Evolutionary conservation across 2,888 invertebrate species (phyloP), one percentile per base, ranked within the genome.

Genomic region (Scrobipalpa costella): DNA sequence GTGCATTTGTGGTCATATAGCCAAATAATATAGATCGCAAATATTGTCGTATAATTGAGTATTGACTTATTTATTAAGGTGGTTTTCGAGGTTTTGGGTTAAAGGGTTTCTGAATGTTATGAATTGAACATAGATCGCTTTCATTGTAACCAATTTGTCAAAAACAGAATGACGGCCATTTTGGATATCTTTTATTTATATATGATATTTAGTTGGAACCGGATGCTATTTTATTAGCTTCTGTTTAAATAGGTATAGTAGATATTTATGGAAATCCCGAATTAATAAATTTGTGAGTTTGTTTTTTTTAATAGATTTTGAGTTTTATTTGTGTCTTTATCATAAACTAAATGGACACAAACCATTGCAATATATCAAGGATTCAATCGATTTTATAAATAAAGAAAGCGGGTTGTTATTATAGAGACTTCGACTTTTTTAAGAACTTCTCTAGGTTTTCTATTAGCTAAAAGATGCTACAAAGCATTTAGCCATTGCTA

Each of bases 1-100:
- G 40, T 44, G n/a, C 36, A 59, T 59, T 59, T n/a, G 27, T 27
- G 33, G 59, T 13, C 59, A 59, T 44, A 44, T 55, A 55, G 33
- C 38, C 57, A 21, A 44, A n/a, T 58, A 44, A 58, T 58, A 58
- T 58, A 15, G 38, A 40, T 6, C n/a, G 19, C 38, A 58, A 1
- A 40, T 58, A 13, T 33, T 9, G 17, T 50, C 50, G 44, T 38
- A 38, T 38, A 17, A 58, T 55, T n/a, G 7, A 33, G 33, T 55
- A 7, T 27, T n/a, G n/a, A n/a, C n/a, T 27, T 17, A 33, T 11
- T 21, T 33, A 52, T 11, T 15, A 2, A 52, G 52, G 2, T 11
- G 21, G 52, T 27, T 52, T 27, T 52, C 19, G 13, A 8, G 7
- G 7, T 17, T 15, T 49, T 19, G 2, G 38, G 1, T 38, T 8